phyloP scores from a whole-genome alignment of 2,113 vertebrate genomes.

The Lophius piscatorius region DNA sequence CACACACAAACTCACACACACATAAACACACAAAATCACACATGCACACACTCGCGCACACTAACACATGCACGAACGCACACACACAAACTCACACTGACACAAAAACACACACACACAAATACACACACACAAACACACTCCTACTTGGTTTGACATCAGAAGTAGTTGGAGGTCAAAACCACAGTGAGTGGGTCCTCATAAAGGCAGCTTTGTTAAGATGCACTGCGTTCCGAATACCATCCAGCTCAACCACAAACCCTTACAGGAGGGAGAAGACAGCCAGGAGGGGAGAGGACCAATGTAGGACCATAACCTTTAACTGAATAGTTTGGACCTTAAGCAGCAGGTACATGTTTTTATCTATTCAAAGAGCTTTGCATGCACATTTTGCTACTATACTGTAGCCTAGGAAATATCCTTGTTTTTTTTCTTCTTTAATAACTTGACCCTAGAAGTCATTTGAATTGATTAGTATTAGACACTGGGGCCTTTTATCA shows the following conservation, averaged over 20 bases:
- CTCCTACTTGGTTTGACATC: conserved; percentile 44
- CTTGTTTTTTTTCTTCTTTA: too few relatives aligned
- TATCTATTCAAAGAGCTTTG: conserved; percentile 11
- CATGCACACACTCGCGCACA: conserved; percentile 25
- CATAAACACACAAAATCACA: conserved; percentile 23
- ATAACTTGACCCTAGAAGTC: too few relatives aligned
- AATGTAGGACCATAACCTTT: conserved; percentile 23
- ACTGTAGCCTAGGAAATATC: too few relatives aligned
- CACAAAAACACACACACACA: conserved; percentile 23
- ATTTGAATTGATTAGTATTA: too few relatives aligned
- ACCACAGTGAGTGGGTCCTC: conserved; percentile 43
- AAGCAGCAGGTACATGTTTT: background rate
- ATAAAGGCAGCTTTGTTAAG: conserved; percentile 61
- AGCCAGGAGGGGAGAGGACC: background rate
- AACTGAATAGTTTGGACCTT: conserved; percentile 4
- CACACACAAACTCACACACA: conserved; percentile 17
- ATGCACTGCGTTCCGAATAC: conserved; percentile 34
- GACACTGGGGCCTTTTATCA: too few relatives aligned
- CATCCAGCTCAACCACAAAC: conserved; percentile 30
- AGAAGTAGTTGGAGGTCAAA: conserved; percentile 38
- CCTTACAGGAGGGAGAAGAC: conserved; percentile 20
- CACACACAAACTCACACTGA: conserved; percentile 18
- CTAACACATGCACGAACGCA: conserved; percentile 7
- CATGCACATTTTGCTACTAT: too few relatives aligned
- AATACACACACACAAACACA: conserved; percentile 10